Percentiles rank a stretch among this genome's conserved stretches.
phyloP scores from a whole-genome alignment of 2,888 invertebrate genomes.

The Pegoplata infirma region DNA sequence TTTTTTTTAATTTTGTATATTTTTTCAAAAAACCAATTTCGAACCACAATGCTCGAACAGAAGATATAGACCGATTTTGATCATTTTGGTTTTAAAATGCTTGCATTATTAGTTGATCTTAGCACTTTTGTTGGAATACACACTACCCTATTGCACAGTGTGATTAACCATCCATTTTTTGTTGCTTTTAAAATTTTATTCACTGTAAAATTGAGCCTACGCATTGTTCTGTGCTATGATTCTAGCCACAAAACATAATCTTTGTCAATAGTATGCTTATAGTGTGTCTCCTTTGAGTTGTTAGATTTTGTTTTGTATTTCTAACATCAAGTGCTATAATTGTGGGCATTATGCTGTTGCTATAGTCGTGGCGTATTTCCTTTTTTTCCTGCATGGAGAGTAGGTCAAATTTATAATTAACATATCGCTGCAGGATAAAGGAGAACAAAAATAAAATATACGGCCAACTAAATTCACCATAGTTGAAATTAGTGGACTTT shows the following conservation, averaged over 20 bases:
- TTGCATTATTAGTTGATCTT: too few relatives aligned
- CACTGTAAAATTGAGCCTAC: too few relatives aligned
- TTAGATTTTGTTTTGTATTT: conserved; percentile 28
- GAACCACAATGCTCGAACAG: too few relatives aligned
- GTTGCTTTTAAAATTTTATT: too few relatives aligned
- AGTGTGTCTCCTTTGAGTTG: conserved; percentile 8
- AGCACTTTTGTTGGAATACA: too few relatives aligned
- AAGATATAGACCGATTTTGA: too few relatives aligned
- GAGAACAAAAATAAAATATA: not conserved
- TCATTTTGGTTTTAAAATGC: too few relatives aligned
- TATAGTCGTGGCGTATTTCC: not conserved
- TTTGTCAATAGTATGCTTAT: conserved; percentile 24
- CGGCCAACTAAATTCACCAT: conserved; percentile 14
- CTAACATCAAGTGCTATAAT: conserved; percentile 44
- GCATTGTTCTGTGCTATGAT: not conserved
- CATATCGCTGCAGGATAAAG: conserved; percentile 39
- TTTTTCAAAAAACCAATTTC: too few relatives aligned
- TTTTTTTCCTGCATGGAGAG: conserved; percentile 3
- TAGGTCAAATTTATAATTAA: conserved; percentile 57
- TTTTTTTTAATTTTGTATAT: too few relatives aligned
- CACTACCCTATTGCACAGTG: too few relatives aligned
- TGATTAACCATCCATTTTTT: too few relatives aligned
- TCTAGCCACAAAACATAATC: conserved; percentile 8
- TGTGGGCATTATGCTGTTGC: conserved; percentile 27
- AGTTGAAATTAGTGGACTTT: conserved; percentile 56